Evolutionary conservation across 2,113 vertebrate species (phyloP).

Genomic region (Scalopus aquaticus): DNA sequence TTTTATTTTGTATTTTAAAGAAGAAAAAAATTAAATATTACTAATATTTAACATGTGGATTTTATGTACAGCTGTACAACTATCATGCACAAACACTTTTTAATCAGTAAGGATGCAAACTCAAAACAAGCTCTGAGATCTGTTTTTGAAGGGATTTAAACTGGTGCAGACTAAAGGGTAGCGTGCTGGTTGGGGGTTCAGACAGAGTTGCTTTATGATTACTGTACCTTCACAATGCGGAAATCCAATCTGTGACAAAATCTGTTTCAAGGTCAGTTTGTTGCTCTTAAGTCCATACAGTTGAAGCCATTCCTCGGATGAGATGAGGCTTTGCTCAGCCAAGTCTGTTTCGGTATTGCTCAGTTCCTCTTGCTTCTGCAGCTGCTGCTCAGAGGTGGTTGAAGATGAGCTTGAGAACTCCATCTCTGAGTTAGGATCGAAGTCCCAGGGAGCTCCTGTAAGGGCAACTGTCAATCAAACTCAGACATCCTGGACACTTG

Average conservation of each 20-base stretch:
- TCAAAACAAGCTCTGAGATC: neutral
- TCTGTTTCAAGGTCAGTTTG: constrained; percentile 85
- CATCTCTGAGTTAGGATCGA: constrained; percentile 51
- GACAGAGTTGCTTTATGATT: accelerated
- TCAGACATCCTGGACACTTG: neutral
- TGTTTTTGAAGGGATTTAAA: neutral
- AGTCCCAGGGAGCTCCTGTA: constrained; percentile 67
- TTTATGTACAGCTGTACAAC: neutral
- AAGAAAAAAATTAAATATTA: neutral
- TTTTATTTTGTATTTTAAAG: neutral
- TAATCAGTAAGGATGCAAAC: neutral
- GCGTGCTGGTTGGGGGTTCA: neutral
- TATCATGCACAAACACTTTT: neutral
- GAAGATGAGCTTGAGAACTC: neutral
- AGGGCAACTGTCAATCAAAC: constrained; percentile 34
- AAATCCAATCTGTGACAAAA: constrained; percentile 88
- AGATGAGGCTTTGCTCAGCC: constrained; percentile 81
- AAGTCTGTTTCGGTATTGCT: neutral
- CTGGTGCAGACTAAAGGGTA: neutral
- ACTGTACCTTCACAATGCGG: constrained; percentile 86
- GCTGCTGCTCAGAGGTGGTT: neutral
- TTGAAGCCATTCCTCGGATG: constrained; percentile 87
- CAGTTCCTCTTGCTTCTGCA: constrained; percentile 9
- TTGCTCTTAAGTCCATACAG: constrained; percentile 86
- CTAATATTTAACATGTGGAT: neutral